Evolutionary conservation across 2,797 vertebrate genomes (phyloP).

Genomic region (Eremophila alpestris): DNA sequence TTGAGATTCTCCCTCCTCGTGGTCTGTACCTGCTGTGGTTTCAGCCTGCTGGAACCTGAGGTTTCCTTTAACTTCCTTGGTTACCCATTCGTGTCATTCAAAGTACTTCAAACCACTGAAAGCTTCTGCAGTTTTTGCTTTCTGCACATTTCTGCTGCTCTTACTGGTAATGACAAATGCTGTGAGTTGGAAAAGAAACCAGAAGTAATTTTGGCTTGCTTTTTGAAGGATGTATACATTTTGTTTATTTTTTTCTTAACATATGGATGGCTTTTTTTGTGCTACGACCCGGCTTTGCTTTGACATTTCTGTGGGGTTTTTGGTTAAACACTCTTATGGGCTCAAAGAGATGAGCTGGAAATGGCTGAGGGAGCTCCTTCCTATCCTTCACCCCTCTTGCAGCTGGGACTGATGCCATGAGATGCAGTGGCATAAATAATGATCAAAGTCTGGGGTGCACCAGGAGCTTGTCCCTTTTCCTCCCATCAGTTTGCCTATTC

Average conservation of each 20-base stretch:
- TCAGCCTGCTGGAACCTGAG: slow-evolving; percentile 2
- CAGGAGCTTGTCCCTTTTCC: background rate
- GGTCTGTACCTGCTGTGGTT: background rate
- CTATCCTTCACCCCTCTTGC: background rate
- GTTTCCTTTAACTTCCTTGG: slow-evolving; percentile 30
- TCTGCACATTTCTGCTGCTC: background rate
- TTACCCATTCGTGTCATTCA: background rate
- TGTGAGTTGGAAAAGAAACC: background rate
- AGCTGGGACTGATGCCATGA: background rate
- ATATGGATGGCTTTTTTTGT: background rate
- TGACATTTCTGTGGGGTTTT: background rate
- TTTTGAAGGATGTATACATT: background rate
- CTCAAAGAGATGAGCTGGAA: background rate
- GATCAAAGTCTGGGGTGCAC: background rate
- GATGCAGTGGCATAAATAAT: background rate
- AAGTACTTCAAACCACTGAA: background rate
- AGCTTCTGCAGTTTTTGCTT: background rate
- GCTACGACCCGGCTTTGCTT: background rate
- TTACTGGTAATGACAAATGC: background rate
- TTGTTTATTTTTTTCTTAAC: background rate
- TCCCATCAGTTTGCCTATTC: background rate
- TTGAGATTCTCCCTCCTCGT: background rate
- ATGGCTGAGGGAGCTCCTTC: background rate
- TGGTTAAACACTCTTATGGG: background rate
- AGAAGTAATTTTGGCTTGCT: background rate